phyloP scores from a whole-genome alignment of 2,113 vertebrate species.

The Hassar affinis region DNA sequence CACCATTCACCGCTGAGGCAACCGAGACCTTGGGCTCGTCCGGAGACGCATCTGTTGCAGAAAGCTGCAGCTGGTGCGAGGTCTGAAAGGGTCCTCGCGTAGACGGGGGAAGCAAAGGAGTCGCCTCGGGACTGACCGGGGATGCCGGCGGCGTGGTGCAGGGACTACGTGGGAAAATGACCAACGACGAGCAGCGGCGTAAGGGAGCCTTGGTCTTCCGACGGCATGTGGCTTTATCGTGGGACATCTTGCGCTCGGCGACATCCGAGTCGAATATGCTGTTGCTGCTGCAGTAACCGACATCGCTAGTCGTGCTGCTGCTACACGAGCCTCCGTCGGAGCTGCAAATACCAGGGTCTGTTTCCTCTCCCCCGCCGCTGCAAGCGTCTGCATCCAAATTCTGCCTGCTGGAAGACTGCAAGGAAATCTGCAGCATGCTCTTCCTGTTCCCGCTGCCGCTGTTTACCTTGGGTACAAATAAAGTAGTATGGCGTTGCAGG shows the following conservation, averaged over 20 bases:
- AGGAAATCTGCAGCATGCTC: conserved; percentile 85
- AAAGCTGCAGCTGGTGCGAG: conserved; percentile 73
- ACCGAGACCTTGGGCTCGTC: conserved; percentile 75
- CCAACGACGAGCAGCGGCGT: conserved; percentile 89
- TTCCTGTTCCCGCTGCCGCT: conserved; percentile 70
- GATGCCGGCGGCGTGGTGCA: conserved; percentile 85
- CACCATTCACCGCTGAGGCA: conserved; percentile 76
- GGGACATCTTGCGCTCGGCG: conserved; percentile 64
- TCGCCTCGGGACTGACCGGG: conserved; percentile 72
- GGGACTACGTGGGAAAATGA: conserved; percentile 90
- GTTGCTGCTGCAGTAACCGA: conserved; percentile 74
- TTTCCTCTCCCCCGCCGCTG: conserved; percentile 58
- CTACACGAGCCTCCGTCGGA: conserved; percentile 81
- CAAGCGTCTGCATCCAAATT: conserved; percentile 61
- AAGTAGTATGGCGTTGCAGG: conserved; percentile 67
- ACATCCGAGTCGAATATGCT: conserved; percentile 80
- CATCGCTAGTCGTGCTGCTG: conserved; percentile 73
- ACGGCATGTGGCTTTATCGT: conserved; percentile 62
- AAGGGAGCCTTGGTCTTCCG: conserved; percentile 77
- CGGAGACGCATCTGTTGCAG: conserved; percentile 66
- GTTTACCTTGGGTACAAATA: conserved; percentile 75
- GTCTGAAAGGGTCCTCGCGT: conserved; percentile 73
- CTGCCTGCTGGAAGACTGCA: conserved; percentile 75
- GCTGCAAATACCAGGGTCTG: conserved; percentile 52
- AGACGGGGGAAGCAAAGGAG: conserved; percentile 60